Evolutionary conservation across 2,113 vertebrate species (phyloP).

Genomic region (Cebus imitator): DNA sequence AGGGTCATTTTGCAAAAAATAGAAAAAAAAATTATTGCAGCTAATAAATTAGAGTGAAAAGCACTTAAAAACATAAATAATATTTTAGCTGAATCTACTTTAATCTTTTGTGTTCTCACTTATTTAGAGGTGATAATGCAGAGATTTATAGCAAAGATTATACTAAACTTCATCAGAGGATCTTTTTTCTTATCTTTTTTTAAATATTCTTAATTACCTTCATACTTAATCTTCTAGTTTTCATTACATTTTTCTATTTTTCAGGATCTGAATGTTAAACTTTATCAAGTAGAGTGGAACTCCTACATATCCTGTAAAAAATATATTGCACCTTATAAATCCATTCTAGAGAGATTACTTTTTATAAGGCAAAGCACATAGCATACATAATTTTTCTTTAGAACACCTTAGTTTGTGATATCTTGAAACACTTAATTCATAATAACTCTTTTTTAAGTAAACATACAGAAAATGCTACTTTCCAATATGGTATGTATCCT

Average conservation of each 20-base stretch:
- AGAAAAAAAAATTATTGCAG: neutral
- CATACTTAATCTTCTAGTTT: neutral
- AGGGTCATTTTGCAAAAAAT: neutral
- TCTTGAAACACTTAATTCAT: neutral
- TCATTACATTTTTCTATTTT: neutral
- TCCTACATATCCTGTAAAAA: neutral
- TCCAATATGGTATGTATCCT: neutral
- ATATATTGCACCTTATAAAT: neutral
- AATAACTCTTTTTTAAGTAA: neutral
- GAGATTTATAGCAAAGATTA: neutral
- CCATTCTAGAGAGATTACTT: neutral
- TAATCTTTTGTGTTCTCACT: neutral
- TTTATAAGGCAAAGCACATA: neutral
- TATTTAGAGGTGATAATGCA: neutral
- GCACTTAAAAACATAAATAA: neutral
- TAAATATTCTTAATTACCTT: neutral
- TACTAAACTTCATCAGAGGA: neutral
- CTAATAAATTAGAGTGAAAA: neutral
- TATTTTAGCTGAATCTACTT: neutral
- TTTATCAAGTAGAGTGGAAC: neutral
- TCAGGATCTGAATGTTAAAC: neutral
- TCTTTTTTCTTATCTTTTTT: neutral
- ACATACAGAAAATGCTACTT: neutral
- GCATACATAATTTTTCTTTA: neutral
- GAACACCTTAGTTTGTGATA: neutral